A percentile compares a stretch with the other conserved stretches of the same genome.
Evolutionary conservation across 2,797 vertebrate genomes (phyloP).

Genomic region (Synanceia verrucosa): DNA sequence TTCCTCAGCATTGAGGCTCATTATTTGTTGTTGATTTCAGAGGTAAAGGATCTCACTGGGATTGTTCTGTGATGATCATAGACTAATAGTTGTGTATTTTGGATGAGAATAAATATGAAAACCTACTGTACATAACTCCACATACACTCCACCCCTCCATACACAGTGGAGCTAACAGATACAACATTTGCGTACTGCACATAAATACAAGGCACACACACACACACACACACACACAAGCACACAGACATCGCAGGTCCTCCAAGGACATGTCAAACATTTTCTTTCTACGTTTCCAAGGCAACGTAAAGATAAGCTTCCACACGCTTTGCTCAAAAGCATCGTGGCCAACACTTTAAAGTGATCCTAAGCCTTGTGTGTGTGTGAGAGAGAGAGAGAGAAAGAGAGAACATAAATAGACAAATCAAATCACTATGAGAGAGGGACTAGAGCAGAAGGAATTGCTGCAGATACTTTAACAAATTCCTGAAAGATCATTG

Average conservation of each 20-base stretch:
- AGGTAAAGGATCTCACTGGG: background rate
- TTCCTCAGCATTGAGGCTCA: too few species aligned
- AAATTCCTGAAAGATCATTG: background rate
- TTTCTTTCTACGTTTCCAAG: conserved; percentile 76
- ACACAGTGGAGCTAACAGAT: background rate
- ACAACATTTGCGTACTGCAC: background rate
- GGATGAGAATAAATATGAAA: background rate
- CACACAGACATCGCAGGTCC: conserved; percentile 31
- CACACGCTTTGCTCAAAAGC: conserved; percentile 66
- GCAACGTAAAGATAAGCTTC: conserved; percentile 79
- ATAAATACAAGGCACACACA: background rate
- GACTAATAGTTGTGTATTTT: background rate
- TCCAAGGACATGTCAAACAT: conserved; percentile 73
- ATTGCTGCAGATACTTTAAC: conserved; percentile 2
- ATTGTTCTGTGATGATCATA: background rate
- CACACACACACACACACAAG: background rate
- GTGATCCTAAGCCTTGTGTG: conserved; percentile 63
- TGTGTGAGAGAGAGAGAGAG: conserved; percentile 3
- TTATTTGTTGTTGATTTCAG: too few species aligned
- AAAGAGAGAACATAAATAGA: conserved; percentile 39
- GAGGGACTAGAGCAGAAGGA: conserved; percentile 18
- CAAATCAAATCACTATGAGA: conserved; percentile 40
- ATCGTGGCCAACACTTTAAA: conserved; percentile 68
- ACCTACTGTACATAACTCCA: conserved; percentile 1
- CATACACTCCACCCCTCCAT: too few species aligned